These are phyloP conservation scores for Nezara viridula DNA, from an alignment of 2,888 invertebrate genomes.

Conservation along the genomic window DNA sequence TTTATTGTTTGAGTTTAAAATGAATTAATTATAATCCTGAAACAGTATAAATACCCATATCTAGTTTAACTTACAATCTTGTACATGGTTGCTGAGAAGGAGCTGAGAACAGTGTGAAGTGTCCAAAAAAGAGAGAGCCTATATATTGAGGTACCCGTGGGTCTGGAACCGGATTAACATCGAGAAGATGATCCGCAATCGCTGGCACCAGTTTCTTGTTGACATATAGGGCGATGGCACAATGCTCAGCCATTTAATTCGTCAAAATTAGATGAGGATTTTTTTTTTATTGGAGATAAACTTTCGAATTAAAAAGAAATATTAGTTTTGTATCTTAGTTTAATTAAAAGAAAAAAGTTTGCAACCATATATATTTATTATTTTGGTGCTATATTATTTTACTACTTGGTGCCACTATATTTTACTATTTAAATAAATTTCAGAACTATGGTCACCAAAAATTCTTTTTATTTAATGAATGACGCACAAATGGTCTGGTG, in stretches of 20 bases:
- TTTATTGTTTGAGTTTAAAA: too few species aligned
- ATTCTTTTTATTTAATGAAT: too few species aligned
- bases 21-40: neutral
- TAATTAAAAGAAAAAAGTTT: too few species aligned
- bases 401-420: too few species aligned
- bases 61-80: neutral
- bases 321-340: too few species aligned
- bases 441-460: too few species aligned
- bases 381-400: too few species aligned
- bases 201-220: constrained; percentile 22
- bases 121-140: neutral
- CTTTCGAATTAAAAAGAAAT: too few species aligned
- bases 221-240: constrained; percentile 18
- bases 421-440: too few species aligned
- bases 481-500: too few species aligned
- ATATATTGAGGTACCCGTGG: neutral
- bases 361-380: too few species aligned
- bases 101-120: constrained; percentile 9
- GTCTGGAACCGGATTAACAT: neutral
- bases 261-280: neutral
- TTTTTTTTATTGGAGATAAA: too few species aligned
- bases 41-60: neutral
- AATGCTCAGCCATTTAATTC: neutral
- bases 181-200: neutral
- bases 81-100: neutral